Base-by-base conservation (phyloP, 1,140 invertebrate genomes). In the Phortica variegata region DNA sequence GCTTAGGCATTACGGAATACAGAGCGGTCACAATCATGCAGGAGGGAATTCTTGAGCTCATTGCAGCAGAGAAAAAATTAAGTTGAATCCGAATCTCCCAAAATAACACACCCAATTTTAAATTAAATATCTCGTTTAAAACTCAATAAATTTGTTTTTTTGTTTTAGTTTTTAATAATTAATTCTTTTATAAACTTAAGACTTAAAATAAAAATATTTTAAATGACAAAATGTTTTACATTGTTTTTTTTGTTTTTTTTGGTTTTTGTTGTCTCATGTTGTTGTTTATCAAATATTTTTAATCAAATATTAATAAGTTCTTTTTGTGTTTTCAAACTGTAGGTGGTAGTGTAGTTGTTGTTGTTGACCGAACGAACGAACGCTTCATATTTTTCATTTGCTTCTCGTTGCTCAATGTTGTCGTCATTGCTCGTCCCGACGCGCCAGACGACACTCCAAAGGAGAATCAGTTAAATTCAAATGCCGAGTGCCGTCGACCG, bases 21-120 rank as follows among this genome's bases (percentile, higher is more conserved):
- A 83, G 91, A 33, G 88, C 88, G 52, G 87, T 93, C 60, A 89
- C 88, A 79, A 89, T 91, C 76, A 91, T 93, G 89, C 83, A 91
- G 78, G 88, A 91, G 56, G 93, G 93, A 16, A 89, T 93, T 55
- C 75, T 82, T 26, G 89, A 91, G 65, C 78, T 93, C 57, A 93
- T 93, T 74, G 88, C 90, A 65, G 84, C 90, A 47, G 90, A 93
- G 75, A 40, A n/a, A n/a, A n/a, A n/a, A n/a, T n/a, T n/a, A n/a
- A n/a, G n/a, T n/a, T n/a, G n/a, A n/a, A n/a, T n/a, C n/a, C n/a
- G n/a, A 44, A 9, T 17, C 29, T 23, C 6, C 32, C 8, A 29
- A 19, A 32, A 2, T 2, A 47, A 7, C 26, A 33, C 19, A 29
- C 6, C 45, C 16, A 17, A 0, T 19, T 15, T 18, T 44, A 6